phyloP scores from a whole-genome alignment of 23 tunicate species.

The Styela clava region DNA sequence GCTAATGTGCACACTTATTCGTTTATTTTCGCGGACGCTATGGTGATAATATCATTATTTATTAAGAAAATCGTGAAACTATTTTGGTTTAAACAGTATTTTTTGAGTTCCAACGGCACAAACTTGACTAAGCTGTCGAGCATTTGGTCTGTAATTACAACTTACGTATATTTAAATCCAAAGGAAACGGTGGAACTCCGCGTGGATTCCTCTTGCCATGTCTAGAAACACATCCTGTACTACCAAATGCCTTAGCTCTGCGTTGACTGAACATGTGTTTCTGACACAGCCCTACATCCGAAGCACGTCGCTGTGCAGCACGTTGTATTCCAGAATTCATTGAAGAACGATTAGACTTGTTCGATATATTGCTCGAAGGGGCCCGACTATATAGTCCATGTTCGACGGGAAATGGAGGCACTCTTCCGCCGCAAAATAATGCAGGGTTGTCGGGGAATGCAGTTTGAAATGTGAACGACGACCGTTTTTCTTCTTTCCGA shows the following conservation, averaged over 20 bases:
- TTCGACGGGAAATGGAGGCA: constrained; percentile 12
- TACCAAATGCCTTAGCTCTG: neutral
- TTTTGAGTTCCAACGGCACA: too few species aligned
- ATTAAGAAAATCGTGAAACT: too few species aligned
- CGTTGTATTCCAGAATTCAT: neutral
- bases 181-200: neutral
- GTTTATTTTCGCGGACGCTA: too few species aligned
- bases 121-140: too few species aligned
- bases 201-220: neutral
- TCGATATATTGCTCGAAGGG: neutral
- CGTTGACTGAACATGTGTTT: neutral
- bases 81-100: too few species aligned
- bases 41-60: too few species aligned
- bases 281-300: neutral
- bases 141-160: too few species aligned
- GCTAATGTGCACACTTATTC: too few species aligned
- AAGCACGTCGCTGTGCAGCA: neutral
- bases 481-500: constrained; percentile 13
- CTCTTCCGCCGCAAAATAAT: neutral
- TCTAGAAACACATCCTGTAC: neutral
- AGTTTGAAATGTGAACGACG: constrained; percentile 2
- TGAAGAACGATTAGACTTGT: neutral
- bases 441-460: neutral
- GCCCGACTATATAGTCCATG: neutral
- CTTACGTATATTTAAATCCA: neutral